phyloP scores from a whole-genome alignment of 2,113 vertebrate genomes.

The Podocnemis expansa region DNA sequence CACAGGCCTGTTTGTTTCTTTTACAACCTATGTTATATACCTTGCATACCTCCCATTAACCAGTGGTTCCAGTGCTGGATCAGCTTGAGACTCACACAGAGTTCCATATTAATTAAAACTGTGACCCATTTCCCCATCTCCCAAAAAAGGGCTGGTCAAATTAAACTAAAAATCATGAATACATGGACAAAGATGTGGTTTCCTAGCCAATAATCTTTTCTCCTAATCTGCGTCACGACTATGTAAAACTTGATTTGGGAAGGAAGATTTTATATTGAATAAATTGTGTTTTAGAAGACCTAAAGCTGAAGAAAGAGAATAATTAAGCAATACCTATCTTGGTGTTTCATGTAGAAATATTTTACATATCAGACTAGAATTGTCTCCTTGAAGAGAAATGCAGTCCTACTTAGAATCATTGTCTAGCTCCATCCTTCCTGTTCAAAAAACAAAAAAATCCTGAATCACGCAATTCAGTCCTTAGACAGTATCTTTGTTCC shows the following conservation, averaged over 20 bases:
- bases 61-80: too few species aligned
- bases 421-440: neutral
- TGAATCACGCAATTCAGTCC: neutral
- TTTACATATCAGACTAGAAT: neutral
- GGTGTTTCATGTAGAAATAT: neutral
- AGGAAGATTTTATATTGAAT: neutral
- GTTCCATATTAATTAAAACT: conserved; percentile 33
- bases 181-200: neutral
- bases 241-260: conserved; percentile 27
- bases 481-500: neutral
- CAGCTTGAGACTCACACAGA: neutral
- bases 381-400: neutral
- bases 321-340: neutral
- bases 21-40: too few species aligned
- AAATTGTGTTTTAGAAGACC: neutral
- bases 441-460: neutral
- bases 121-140: neutral
- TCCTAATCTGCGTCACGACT: neutral
- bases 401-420: neutral
- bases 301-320: neutral
- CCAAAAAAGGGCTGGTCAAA: neutral
- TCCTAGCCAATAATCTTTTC: neutral
- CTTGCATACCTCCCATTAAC: too few species aligned
- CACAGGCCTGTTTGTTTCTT: too few species aligned
- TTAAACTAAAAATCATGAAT: conserved; percentile 21